Evolutionary conservation across 2,888 invertebrate species (phyloP).

Genomic region (Autographa gamma): DNA sequence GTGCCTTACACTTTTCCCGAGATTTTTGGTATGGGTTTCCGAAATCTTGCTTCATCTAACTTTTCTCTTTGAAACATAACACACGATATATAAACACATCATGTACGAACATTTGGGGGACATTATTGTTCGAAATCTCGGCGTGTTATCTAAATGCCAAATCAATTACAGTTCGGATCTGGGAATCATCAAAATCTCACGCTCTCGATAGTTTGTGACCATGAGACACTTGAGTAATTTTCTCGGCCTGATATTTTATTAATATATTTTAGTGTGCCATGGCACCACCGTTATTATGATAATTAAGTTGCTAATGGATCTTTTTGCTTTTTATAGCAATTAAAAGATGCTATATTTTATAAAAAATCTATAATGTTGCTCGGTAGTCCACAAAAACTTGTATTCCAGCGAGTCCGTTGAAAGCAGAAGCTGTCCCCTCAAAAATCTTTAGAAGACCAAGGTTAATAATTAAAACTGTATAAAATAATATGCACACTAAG

Average conservation of each 20-base stretch:
- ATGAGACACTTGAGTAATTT: background rate
- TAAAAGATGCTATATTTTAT: too few species aligned
- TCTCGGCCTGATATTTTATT: slow-evolving; percentile 1
- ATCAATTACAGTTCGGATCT: background rate
- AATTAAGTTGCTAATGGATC: background rate
- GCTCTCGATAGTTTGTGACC: background rate
- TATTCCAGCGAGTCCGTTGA: too few species aligned
- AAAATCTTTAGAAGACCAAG: too few species aligned
- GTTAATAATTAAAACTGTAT: too few species aligned
- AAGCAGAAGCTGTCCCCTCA: too few species aligned
- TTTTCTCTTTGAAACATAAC: background rate
- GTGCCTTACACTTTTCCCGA: too few species aligned
- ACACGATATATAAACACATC: background rate
- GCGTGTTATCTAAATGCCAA: background rate
- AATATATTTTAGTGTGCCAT: background rate
- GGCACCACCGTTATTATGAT: background rate
- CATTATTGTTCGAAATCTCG: background rate
- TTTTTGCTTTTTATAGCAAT: background rate
- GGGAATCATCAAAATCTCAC: slow-evolving; percentile 3
- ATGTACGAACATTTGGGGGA: background rate
- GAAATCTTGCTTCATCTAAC: background rate
- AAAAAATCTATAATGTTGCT: too few species aligned
- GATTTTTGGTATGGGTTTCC: too few species aligned
- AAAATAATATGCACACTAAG: too few species aligned
- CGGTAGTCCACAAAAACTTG: too few species aligned